Evolutionary conservation across 2,113 vertebrate genomes (phyloP).

Genomic region (Crotalus horridus): DNA sequence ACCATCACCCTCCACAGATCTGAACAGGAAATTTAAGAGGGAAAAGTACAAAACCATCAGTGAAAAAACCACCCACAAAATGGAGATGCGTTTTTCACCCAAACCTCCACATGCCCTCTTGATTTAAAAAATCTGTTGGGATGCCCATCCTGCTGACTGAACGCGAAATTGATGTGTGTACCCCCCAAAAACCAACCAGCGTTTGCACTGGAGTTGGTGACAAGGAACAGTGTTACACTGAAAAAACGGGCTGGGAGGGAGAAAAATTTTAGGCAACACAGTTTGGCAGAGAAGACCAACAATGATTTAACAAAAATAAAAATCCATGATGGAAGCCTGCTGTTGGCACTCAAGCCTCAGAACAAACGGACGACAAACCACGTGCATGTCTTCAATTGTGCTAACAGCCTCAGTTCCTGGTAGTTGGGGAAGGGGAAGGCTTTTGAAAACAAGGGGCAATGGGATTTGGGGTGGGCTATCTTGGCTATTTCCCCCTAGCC

Average conservation of each 20-base stretch:
- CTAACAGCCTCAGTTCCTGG: constrained; percentile 7
- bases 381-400: constrained; percentile 15
- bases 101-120: background rate
- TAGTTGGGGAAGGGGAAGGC: background rate
- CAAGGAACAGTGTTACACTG: background rate
- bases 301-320: constrained; percentile 15
- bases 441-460: constrained; percentile 13
- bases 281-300: constrained; percentile 11
- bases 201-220: background rate
- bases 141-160: background rate
- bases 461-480: background rate
- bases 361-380: constrained; percentile 9
- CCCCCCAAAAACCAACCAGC: background rate
- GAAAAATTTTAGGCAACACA: constrained; percentile 4
- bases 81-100: background rate
- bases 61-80: constrained; percentile 1
- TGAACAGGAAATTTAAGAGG: constrained; percentile 7
- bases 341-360: background rate
- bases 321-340: constrained; percentile 21
- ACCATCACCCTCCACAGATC: constrained; percentile 7
- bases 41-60: constrained; percentile 20
- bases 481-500: constrained; percentile 2
- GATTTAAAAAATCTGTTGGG: constrained; percentile 6
- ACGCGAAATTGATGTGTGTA: background rate
- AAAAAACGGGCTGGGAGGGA: background rate